Evolutionary conservation across 2,888 invertebrate species (phyloP).

Genomic region (Mesochorus sp.): DNA sequence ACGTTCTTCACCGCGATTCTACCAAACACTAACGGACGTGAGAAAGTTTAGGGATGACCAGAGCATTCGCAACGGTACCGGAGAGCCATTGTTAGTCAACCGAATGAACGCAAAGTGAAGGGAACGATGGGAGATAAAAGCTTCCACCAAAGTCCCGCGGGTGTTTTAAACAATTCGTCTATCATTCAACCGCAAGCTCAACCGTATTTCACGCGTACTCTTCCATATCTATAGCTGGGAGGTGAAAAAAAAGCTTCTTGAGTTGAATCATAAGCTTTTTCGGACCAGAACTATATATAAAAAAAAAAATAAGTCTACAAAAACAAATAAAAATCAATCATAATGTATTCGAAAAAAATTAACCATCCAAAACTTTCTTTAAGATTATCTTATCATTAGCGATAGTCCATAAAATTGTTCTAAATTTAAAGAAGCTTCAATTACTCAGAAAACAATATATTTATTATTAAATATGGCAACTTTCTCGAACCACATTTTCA

Average conservation of each 20-base stretch:
- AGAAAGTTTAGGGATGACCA: constrained; percentile 43
- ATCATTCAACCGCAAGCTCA: constrained; percentile 36
- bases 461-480: too few relatives aligned
- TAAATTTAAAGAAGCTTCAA: too few relatives aligned
- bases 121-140: constrained; percentile 30
- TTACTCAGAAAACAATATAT: too few relatives aligned
- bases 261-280: neutral
- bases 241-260: neutral
- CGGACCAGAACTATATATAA: neutral
- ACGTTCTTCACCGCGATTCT: neutral
- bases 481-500: too few relatives aligned
- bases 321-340: neutral
- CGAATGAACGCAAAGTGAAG: constrained; percentile 22
- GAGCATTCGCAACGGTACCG: neutral
- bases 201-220: constrained; percentile 11
- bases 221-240: too few relatives aligned
- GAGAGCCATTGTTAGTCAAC: constrained; percentile 23
- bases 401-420: too few relatives aligned
- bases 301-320: neutral
- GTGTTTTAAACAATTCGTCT: constrained; percentile 53
- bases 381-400: too few relatives aligned
- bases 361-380: too few relatives aligned
- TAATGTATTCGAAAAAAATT: too few relatives aligned
- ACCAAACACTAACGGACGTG: constrained; percentile 13
- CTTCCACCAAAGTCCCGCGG: constrained; percentile 40